Conservation (phyloP, 2,797 vertebrate genomes). For the Apogon talboti region DNA sequence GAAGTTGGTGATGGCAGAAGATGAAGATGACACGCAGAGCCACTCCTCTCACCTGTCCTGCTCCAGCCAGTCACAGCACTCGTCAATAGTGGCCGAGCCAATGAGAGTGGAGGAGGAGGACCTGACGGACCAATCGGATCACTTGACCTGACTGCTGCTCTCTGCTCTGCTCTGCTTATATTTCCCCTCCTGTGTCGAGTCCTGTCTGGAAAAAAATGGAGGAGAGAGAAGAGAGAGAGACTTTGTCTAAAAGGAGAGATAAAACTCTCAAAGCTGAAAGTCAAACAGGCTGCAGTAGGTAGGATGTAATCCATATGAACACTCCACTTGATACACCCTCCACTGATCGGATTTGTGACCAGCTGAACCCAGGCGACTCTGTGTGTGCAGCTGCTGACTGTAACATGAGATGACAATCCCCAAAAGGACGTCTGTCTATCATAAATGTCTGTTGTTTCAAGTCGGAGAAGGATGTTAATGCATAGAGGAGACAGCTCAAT, state of each 20-base stretch:
- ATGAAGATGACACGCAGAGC: slow-evolving; percentile 83
- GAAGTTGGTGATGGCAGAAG: slow-evolving; percentile 73
- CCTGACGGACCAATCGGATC: slow-evolving; percentile 65
- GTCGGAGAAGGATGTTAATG: slow-evolving; percentile 31
- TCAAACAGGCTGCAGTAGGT: slow-evolving; percentile 20
- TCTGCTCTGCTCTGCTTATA: slow-evolving; percentile 17
- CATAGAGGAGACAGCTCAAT: slow-evolving; percentile 45
- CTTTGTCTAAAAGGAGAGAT: slow-evolving; percentile 2
- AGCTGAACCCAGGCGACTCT: slow-evolving; percentile 32
- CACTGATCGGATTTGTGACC: slow-evolving; percentile 40
- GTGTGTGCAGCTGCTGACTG: slow-evolving; percentile 6
- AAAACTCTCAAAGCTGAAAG: slow-evolving; percentile 12
- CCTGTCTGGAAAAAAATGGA: slow-evolving; percentile 27
- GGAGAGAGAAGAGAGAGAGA: background rate
- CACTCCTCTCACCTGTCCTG: slow-evolving; percentile 75
- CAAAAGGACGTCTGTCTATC: slow-evolving; percentile 28
- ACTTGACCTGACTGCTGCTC: slow-evolving; percentile 70
- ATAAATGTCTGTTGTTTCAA: slow-evolving; percentile 38
- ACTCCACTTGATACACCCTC: slow-evolving; percentile 21
- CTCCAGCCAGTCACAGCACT: slow-evolving; percentile 83
- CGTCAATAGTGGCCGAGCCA: slow-evolving; percentile 68
- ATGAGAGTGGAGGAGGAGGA: slow-evolving; percentile 69
- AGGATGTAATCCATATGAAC: slow-evolving; percentile 28
- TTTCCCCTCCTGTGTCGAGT: slow-evolving; percentile 51
- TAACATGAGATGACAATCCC: slow-evolving; percentile 41